Percentiles rank a stretch among this genome's conserved stretches.
Evolutionary conservation across 1,140 invertebrate genomes (phyloP).

Genomic region (Anoplophora glabripennis): DNA sequence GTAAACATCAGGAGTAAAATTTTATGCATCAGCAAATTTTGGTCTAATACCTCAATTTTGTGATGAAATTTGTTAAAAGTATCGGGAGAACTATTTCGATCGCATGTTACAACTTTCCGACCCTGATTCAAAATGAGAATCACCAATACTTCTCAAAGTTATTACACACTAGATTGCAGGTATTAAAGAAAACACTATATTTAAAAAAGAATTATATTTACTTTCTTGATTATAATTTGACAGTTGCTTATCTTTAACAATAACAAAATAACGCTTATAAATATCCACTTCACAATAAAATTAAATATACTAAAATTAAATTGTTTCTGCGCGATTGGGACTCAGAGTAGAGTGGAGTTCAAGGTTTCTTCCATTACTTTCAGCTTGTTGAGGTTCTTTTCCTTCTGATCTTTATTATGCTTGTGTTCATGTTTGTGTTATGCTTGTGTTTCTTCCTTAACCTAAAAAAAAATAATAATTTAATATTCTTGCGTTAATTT

Average conservation of each 20-base stretch:
- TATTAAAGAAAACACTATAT: too few species aligned
- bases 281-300: not conserved
- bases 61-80: too few species aligned
- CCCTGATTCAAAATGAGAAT: too few species aligned
- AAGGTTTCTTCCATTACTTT: conserved; percentile 56
- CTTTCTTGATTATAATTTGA: not conserved
- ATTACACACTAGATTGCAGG: too few species aligned
- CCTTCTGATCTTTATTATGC: conserved; percentile 53
- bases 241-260: not conserved
- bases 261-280: not conserved
- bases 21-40: too few species aligned
- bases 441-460: conserved; percentile 76
- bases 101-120: too few species aligned
- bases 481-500: conserved; percentile 8
- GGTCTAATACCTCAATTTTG: too few species aligned
- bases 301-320: conserved; percentile 1
- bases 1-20: too few species aligned
- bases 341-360: conserved; percentile 63
- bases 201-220: too few species aligned
- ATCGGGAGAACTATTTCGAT: too few species aligned
- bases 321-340: conserved; percentile 41
- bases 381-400: conserved; percentile 52
- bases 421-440: conserved; percentile 70
- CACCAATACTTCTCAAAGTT: too few species aligned
- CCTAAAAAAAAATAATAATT: conserved; percentile 46